Conservation (phyloP, 2,113 vertebrate species). For the Pao palembangensis region DNA sequence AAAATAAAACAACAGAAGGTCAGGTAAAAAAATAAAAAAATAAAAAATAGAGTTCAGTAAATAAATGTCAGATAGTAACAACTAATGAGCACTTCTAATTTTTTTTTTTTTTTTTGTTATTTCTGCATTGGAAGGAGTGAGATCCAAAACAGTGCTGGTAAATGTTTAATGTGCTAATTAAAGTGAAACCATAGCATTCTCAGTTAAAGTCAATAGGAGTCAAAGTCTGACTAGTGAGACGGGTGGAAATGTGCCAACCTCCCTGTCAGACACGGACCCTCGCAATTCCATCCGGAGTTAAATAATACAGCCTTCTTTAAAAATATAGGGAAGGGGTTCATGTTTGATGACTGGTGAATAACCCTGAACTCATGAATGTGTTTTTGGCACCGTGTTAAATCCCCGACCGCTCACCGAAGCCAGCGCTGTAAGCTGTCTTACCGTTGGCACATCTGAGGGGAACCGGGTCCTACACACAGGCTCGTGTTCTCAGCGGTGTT, state of each 20-base stretch:
- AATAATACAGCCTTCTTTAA: neutral
- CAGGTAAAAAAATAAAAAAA: slow-evolving; percentile 7
- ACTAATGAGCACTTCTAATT: slow-evolving; percentile 46
- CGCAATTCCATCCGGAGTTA: slow-evolving; percentile 29
- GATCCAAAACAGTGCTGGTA: no score
- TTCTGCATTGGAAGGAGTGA: neutral
- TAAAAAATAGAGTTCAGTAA: slow-evolving; percentile 36
- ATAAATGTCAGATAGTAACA: slow-evolving; percentile 28
- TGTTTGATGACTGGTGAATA: slow-evolving; percentile 5
- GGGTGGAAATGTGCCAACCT: no score
- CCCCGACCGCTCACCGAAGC: slow-evolving; percentile 17
- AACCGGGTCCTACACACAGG: slow-evolving; percentile 1
- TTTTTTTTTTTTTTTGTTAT: slow-evolving; percentile 22
- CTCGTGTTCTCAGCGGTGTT: neutral
- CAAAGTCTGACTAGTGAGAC: no score
- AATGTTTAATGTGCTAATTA: no score
- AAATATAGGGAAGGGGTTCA: slow-evolving; percentile 1
- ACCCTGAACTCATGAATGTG: slow-evolving; percentile 24
- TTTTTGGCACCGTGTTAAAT: slow-evolving; percentile 23
- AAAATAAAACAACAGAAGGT: neutral
- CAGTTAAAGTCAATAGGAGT: no score
- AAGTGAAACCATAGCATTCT: no score
- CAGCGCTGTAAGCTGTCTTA: slow-evolving; percentile 28
- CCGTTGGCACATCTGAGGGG: slow-evolving; percentile 21
- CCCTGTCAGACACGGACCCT: slow-evolving; percentile 23